These are phyloP conservation scores for Tupaia tana DNA, from an alignment of 2,113 vertebrate species.

Conservation along the genomic window DNA sequence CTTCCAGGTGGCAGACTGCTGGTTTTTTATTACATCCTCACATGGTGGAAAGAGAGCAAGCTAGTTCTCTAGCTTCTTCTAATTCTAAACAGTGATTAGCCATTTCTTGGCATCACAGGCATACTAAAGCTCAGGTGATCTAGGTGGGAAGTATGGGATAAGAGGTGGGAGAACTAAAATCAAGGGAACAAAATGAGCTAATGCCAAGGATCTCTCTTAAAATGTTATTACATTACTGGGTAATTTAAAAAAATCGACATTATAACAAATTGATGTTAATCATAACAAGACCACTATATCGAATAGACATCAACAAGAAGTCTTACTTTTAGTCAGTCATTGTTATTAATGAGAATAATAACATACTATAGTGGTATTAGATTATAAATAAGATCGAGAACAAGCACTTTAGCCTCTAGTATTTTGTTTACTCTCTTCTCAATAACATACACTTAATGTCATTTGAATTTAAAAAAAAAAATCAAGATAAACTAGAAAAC, in stretches of 20 bases:
- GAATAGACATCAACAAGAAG: neutral
- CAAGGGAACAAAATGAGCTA: neutral
- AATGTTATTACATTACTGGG: neutral
- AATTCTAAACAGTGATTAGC: neutral
- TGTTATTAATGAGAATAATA: neutral
- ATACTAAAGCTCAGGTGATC: neutral
- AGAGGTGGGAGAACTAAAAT: neutral
- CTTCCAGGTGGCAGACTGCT: too few relatives aligned
- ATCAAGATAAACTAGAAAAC: neutral
- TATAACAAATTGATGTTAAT: neutral
- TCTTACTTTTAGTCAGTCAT: neutral
- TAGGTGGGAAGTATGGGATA: neutral
- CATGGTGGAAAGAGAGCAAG: too few relatives aligned
- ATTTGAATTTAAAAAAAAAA: neutral
- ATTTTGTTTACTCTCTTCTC: neutral
- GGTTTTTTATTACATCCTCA: too few relatives aligned
- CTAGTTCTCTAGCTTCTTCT: neutral
- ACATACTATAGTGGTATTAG: neutral
- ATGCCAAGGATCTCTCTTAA: neutral
- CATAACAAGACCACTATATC: neutral
- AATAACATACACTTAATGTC: neutral
- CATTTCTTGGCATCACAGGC: neutral
- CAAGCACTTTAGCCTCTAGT: neutral
- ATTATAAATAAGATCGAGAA: neutral
- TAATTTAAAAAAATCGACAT: neutral